Evolutionary conservation across 2,113 vertebrate species (phyloP), one percentile per base, ranked within the genome.

Genomic region (Cyanistes caeruleus): DNA sequence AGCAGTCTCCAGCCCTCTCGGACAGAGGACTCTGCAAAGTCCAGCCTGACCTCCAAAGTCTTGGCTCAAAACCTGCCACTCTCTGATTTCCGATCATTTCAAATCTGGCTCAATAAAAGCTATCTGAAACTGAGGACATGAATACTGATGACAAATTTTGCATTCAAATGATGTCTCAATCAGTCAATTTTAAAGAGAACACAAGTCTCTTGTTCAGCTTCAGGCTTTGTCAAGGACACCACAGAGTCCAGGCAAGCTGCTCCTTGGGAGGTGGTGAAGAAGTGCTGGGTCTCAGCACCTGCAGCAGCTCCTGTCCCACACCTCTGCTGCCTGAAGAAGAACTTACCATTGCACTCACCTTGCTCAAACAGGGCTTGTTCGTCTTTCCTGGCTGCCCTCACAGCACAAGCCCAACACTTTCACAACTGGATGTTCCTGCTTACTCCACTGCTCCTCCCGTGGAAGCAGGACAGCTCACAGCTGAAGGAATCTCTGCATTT

Each of bases 101-200:
- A 49, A 70, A 77, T 33, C 78, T 89, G 74, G 81, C 89, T 94
- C 82, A 13, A 53, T 76, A 93, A 89, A 94, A 95, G 64, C 81
- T 56, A 75, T 77, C 73, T 33, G 87, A 94, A 77, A 80, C 81
- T 52, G 51, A 89, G 60, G 81, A 87, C 76, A 79, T 48, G 84
- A 95, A 96, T 82, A 79, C 84, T 22, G 64, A 92, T 92, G 80
- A 63, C 87, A 89, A 87, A 64, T 74, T 95, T 84, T 89, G 91
- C 94, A 95, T 87, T 80, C 94, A 70, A 94, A 95, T 56, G 81
- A 84, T 8, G 43, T 31, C 89, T 87, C 76, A 82, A 79, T 94
- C 77, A 62, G 84, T 53, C 77, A 65, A 0, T 80, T 95, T 87
- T 63, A 33, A 89, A 56, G 67, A 79, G 43, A 79, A 13, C 43